Percentiles rank a stretch among this genome's conserved stretches.
Conservation (phyloP, 1,140 invertebrate genomes). For the Brachionus plicatilis region DNA sequence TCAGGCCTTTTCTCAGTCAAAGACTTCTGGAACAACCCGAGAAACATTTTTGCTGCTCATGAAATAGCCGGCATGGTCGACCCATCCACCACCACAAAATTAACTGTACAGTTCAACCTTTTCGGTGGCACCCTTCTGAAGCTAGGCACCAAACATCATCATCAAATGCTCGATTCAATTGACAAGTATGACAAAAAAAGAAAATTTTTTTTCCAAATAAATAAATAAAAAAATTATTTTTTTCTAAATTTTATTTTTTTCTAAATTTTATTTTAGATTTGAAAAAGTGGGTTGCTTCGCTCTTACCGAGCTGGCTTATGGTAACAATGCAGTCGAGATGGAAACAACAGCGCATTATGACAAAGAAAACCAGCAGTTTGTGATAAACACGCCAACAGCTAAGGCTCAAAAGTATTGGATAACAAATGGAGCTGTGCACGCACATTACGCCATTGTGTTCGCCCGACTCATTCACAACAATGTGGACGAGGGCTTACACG, state of each 20-base stretch:
- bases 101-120: constrained; percentile 55
- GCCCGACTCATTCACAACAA: constrained; percentile 47
- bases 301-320: constrained; percentile 53
- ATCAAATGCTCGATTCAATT: constrained; percentile 46
- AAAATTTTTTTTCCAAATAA: too few species aligned
- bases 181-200: background rate
- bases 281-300: constrained; percentile 53
- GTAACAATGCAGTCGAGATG: constrained; percentile 55
- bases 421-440: constrained; percentile 53
- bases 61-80: constrained; percentile 51
- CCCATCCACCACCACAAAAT: constrained; percentile 52
- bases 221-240: too few species aligned
- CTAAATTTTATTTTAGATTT: constrained; percentile 41
- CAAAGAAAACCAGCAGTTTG: constrained; percentile 45
- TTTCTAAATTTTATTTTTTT: background rate
- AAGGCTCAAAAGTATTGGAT: constrained; percentile 55
- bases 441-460: constrained; percentile 51
- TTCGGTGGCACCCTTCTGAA: constrained; percentile 54
- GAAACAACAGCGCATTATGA: constrained; percentile 53
- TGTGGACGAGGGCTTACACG: constrained; percentile 49
- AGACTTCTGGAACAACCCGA: constrained; percentile 50
- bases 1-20: constrained; percentile 50
- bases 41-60: constrained; percentile 51
- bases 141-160: constrained; percentile 50
- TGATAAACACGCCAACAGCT: constrained; percentile 48